phyloP scores from a whole-genome alignment of 2,113 vertebrate genomes.

The Tretioscincus oriximinensis region DNA sequence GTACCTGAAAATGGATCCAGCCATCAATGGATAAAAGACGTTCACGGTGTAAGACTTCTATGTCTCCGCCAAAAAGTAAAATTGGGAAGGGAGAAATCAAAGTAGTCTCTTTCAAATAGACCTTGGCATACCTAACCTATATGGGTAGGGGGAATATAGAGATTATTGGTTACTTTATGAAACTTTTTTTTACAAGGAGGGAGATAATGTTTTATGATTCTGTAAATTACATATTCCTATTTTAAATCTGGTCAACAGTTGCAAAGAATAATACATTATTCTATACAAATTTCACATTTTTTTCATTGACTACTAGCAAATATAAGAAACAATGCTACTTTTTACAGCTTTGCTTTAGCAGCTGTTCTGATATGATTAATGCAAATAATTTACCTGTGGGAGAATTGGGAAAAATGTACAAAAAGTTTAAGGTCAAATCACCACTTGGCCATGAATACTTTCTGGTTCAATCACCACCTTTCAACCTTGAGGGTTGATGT shows the following conservation, averaged over 20 bases:
- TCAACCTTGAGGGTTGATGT: no score
- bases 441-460: no score
- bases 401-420: no score
- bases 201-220: not conserved
- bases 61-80: conserved; percentile 94
- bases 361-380: not conserved
- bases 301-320: not conserved
- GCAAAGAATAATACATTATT: not conserved
- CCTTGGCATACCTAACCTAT: conserved; percentile 89
- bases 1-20: conserved; percentile 96
- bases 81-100: conserved; percentile 91
- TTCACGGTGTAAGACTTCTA: conserved; percentile 93
- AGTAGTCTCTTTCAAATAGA: conserved; percentile 92
- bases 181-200: not conserved
- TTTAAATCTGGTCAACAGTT: not conserved
- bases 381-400: not conserved
- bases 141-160: conserved; percentile 34
- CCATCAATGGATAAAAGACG: conserved; percentile 90
- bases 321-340: not conserved
- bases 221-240: not conserved
- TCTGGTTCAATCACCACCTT: no score
- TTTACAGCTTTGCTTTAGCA: not conserved
- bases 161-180: not conserved
- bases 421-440: no score
- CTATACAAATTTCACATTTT: not conserved